phyloP scores from a whole-genome alignment of 2,797 vertebrate genomes.

The Steatocranus sp. region DNA sequence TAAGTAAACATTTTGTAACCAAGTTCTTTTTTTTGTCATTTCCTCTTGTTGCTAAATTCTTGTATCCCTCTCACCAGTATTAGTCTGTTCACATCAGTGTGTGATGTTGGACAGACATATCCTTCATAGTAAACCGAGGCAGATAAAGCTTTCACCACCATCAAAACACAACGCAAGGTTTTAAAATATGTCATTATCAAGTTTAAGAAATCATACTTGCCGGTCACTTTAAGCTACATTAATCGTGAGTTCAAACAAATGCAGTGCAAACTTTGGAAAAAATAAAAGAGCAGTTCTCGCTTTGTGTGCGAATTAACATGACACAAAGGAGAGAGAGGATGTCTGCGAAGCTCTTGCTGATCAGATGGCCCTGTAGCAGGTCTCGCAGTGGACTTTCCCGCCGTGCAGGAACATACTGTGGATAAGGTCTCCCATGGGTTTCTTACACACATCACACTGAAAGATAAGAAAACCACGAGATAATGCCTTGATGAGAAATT shows the following conservation, averaged over 20 bases:
- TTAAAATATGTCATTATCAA: not conserved
- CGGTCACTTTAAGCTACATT: conserved; percentile 13
- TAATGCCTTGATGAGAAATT: not conserved
- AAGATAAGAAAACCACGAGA: conserved; percentile 4
- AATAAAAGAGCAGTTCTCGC: conserved; percentile 23
- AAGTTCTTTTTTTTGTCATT: not conserved
- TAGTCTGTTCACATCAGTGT: conserved; percentile 8
- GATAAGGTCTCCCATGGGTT: conserved; percentile 91
- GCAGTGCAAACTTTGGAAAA: conserved; percentile 3
- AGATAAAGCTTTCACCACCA: conserved; percentile 30
- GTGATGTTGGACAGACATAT: conserved; percentile 15
- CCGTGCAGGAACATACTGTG: conserved; percentile 87
- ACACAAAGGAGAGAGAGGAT: conserved; percentile 9
- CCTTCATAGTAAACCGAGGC: conserved; percentile 58
- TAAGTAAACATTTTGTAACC: conserved; percentile 37
- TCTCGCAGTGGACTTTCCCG: conserved; percentile 88
- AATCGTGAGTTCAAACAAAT: not conserved
- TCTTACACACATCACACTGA: conserved; percentile 87
- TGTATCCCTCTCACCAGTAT: conserved; percentile 3
- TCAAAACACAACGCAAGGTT: not conserved
- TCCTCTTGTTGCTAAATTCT: not conserved
- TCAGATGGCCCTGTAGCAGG: conserved; percentile 84
- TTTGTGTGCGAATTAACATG: conserved; percentile 43
- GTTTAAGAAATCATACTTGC: conserved; percentile 13
- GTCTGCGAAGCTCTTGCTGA: conserved; percentile 30